phyloP scores from a whole-genome alignment of 2,797 vertebrate genomes.

The Malacoraja senta region DNA sequence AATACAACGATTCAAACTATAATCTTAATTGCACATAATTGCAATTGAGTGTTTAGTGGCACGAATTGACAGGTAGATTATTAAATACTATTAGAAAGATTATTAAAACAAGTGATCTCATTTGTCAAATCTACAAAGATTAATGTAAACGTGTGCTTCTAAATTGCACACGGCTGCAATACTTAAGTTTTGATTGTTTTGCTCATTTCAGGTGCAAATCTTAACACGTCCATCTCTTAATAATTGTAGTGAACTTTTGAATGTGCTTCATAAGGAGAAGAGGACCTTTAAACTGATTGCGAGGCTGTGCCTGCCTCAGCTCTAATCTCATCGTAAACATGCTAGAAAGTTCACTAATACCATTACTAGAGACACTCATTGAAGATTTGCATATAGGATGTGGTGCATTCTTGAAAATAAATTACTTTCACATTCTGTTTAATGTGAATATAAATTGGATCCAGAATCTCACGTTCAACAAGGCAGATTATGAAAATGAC shows the following conservation, averaged over 20 bases:
- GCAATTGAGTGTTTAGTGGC: neutral
- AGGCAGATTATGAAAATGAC: constrained; percentile 28
- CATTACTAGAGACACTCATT: neutral
- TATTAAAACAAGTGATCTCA: constrained; percentile 24
- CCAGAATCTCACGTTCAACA: constrained; percentile 18
- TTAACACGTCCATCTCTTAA: constrained; percentile 3
- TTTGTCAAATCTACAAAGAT: neutral
- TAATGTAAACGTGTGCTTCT: neutral
- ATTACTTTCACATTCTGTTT: neutral
- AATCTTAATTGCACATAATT: constrained; percentile 9
- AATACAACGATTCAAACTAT: neutral
- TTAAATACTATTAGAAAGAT: neutral
- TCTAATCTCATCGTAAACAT: constrained; percentile 29
- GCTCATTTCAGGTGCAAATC: neutral
- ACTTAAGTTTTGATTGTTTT: neutral
- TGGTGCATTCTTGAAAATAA: constrained; percentile 9
- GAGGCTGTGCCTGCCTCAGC: neutral
- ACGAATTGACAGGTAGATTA: neutral
- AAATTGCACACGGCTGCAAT: neutral
- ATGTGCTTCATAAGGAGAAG: constrained; percentile 17
- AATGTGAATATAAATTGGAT: constrained; percentile 29
- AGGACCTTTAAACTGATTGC: neutral
- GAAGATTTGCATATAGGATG: neutral
- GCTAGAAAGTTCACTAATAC: constrained; percentile 21
- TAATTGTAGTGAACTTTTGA: neutral